Conservation (phyloP, 2,113 vertebrate species). For the Actinemys pallida region DNA sequence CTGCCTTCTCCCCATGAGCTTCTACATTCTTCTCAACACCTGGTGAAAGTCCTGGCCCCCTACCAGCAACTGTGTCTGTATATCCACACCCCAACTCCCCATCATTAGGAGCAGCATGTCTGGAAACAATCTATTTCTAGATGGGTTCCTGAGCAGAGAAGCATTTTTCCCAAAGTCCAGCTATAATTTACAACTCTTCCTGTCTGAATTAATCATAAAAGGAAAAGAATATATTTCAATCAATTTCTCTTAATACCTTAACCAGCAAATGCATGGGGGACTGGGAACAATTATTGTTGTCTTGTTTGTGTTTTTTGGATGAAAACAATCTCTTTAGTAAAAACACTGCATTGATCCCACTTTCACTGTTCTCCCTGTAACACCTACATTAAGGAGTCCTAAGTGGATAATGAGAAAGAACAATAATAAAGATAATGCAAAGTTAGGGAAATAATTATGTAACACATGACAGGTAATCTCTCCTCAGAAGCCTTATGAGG, state of each 20-base stretch:
- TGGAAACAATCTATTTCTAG: neutral
- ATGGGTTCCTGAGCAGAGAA: neutral
- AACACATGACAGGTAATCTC: slow-evolving; percentile 74
- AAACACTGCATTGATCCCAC: slow-evolving; percentile 13
- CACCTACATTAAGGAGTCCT: slow-evolving; percentile 56
- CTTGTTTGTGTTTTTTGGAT: slow-evolving; percentile 47
- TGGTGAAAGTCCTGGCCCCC: neutral
- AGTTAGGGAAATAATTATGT: slow-evolving; percentile 78
- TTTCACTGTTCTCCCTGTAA: slow-evolving; percentile 43
- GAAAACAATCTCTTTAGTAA: slow-evolving; percentile 42
- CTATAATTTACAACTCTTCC: slow-evolving; percentile 13
- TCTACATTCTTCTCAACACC: neutral
- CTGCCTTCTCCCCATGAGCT: neutral
- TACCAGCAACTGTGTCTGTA: neutral
- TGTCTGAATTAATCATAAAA: neutral
- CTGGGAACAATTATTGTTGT: slow-evolving; percentile 20
- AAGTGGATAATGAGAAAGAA: slow-evolving; percentile 73
- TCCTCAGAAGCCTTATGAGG: slow-evolving; percentile 68
- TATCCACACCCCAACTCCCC: neutral
- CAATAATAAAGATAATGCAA: slow-evolving; percentile 75
- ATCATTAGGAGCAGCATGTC: neutral
- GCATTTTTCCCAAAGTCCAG: neutral
- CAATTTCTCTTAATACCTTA: neutral
- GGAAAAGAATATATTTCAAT: slow-evolving; percentile 1
- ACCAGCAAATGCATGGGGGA: neutral